Base-by-base conservation (phyloP, 2,888 invertebrate species). In the Idaea biselata region DNA sequence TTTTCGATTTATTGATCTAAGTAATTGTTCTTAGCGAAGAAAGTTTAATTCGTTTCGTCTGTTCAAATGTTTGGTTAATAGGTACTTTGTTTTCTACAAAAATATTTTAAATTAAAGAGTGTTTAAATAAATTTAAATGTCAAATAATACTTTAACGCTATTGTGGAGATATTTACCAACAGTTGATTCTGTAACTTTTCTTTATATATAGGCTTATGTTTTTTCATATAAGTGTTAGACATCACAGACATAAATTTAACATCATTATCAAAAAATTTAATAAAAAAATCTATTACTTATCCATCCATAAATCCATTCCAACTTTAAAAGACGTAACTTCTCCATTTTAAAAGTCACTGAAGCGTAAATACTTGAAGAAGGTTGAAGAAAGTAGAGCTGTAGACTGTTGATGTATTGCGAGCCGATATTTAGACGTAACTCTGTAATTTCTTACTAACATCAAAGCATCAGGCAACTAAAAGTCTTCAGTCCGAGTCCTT, bases 1-100 rank as follows among this genome's bases (percentile, higher is more conserved):
- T 81, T 86, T 82, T 79, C 91, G 80, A 91, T 91, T 91, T 91
- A 91, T 91, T 88, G 91, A 91, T 88, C 81, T 71, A 62, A 60
- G 65, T 69, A 69, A 65, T 66, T 70, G 66, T 60, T 62, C 63
- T 62, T 62, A 62, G 63, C 44, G 11, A 62, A 60, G 70, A 69
- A 59, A 59, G 61, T 58, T 66, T 66, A 61, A 61, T 70, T 67
- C 63, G 61, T 63, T 61, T 59, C 25, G 18, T 59, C 25, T 56
- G 53, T n/a, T 59, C 14, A 62, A 18, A 63, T 61, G 55, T 58
- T 11, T 55, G 16, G 6, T 55, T 16, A 55, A 55, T 58, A 8
- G n/a, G n/a, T 8, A 44, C 44, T 44, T 44, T 44, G 8, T 3
- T 8, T 14, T 44, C 44, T 44, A 11, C 8, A 32, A 32, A 32